Evolutionary conservation across 2,888 invertebrate genomes (phyloP).

Genomic region (Melipona beecheii): DNA sequence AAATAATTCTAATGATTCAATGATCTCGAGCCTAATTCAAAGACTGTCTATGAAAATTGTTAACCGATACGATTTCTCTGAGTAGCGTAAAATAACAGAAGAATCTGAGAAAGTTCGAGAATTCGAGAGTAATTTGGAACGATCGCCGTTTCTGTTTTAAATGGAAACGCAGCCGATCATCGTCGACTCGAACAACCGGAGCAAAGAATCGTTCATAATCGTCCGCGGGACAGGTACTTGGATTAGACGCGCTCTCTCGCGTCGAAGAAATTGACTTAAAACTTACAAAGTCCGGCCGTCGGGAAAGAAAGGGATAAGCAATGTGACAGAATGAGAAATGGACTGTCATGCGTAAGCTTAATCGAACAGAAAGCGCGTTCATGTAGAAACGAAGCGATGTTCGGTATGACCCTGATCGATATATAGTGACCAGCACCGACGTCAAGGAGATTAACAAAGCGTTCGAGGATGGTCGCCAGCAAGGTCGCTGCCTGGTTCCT

Average conservation of each 20-base stretch:
- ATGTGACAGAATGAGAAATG: slow-evolving; percentile 64
- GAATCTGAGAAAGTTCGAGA: too few relatives aligned
- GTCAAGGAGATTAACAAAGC: slow-evolving; percentile 69
- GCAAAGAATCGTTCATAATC: background rate
- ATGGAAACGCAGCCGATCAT: background rate
- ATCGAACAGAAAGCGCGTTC: slow-evolving; percentile 51
- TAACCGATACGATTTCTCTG: too few relatives aligned
- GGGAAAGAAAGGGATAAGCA: background rate
- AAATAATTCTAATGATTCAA: too few relatives aligned
- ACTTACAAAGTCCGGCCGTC: background rate
- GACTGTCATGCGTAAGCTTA: slow-evolving; percentile 45
- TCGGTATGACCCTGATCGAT: slow-evolving; percentile 60
- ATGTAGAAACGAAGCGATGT: slow-evolving; percentile 31
- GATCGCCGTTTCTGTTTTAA: too few relatives aligned
- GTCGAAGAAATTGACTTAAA: background rate
- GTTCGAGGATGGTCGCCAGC: slow-evolving; percentile 39
- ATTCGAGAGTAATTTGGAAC: too few relatives aligned
- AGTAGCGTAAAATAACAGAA: too few relatives aligned
- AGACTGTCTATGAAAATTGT: too few relatives aligned
- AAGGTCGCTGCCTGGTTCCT: slow-evolving; percentile 44
- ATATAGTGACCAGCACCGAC: slow-evolving; percentile 58
- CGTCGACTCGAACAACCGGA: background rate
- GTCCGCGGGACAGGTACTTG: background rate
- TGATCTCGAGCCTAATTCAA: too few relatives aligned
- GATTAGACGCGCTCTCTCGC: background rate